Percentiles rank a stretch among this genome's conserved stretches.
Conservation (phyloP, 2,888 invertebrate genomes). For the Metallyticus violacea region DNA sequence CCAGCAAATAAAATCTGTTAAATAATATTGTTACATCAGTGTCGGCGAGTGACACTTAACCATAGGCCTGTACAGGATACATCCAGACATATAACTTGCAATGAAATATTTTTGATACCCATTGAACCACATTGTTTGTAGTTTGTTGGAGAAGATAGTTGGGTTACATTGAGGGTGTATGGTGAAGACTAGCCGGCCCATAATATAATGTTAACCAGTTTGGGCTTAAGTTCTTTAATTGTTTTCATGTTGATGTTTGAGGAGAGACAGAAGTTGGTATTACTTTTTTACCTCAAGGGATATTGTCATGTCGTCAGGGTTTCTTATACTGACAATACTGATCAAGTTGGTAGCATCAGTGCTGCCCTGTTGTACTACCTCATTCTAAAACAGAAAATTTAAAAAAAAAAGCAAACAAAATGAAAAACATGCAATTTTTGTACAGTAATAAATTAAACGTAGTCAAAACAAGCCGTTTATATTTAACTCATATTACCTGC, state of each 20-base stretch:
- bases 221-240: slow-evolving; percentile 1
- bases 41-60: slow-evolving; percentile 13
- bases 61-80: slow-evolving; percentile 4
- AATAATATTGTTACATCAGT: slow-evolving; percentile 10
- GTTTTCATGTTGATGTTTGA: slow-evolving; percentile 13
- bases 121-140: slow-evolving; percentile 15
- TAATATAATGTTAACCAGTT: neutral
- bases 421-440: neutral
- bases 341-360: neutral
- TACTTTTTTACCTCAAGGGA: neutral
- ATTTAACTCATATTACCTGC: neutral
- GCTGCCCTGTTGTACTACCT: slow-evolving; percentile 3
- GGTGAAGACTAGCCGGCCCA: neutral
- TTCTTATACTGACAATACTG: neutral
- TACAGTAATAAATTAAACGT: neutral
- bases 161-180: neutral
- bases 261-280: neutral
- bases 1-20: neutral
- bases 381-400: neutral
- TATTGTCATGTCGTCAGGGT: neutral
- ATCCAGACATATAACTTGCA: slow-evolving; percentile 10
- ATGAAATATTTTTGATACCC: slow-evolving; percentile 28
- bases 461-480: neutral
- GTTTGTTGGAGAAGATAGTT: neutral
- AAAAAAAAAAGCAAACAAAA: neutral